Conservation (phyloP, 2,888 invertebrate species). For the Eudasyphora cyanicolor region DNA sequence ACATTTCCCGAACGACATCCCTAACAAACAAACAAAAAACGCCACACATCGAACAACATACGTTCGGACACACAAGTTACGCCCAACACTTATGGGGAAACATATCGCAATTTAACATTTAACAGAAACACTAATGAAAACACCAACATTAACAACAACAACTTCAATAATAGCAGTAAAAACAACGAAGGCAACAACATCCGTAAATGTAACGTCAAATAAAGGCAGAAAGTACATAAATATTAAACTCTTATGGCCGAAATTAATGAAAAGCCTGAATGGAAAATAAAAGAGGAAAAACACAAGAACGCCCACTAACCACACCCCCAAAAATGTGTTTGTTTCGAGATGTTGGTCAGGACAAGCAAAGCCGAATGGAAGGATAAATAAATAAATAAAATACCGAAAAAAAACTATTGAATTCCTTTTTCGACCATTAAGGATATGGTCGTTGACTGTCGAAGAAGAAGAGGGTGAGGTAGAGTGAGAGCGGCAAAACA, state of each 20-base stretch:
- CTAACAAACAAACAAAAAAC: not conserved
- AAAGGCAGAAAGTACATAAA: constrained; percentile 46
- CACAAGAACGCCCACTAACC: constrained; percentile 5
- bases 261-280: constrained; percentile 17
- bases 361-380: not conserved
- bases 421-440: constrained; percentile 17
- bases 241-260: constrained; percentile 42
- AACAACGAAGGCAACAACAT: not conserved
- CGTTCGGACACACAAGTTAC: constrained; percentile 22
- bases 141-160: constrained; percentile 3
- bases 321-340: constrained; percentile 19
- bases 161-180: not conserved
- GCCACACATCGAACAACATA: not conserved
- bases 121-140: constrained; percentile 23
- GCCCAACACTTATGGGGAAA: constrained; percentile 49
- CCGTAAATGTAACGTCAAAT: constrained; percentile 34
- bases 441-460: not conserved
- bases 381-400: constrained; percentile 29
- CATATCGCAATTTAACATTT: constrained; percentile 26
- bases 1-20: not conserved
- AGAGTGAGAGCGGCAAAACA: not conserved
- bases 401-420: constrained; percentile 5
- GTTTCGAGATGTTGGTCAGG: not conserved
- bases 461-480: not conserved
- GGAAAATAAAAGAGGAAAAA: constrained; percentile 38